These are phyloP conservation scores for Papilio polytes DNA, from an alignment of 1,140 invertebrate species.

Conservation along the genomic window DNA sequence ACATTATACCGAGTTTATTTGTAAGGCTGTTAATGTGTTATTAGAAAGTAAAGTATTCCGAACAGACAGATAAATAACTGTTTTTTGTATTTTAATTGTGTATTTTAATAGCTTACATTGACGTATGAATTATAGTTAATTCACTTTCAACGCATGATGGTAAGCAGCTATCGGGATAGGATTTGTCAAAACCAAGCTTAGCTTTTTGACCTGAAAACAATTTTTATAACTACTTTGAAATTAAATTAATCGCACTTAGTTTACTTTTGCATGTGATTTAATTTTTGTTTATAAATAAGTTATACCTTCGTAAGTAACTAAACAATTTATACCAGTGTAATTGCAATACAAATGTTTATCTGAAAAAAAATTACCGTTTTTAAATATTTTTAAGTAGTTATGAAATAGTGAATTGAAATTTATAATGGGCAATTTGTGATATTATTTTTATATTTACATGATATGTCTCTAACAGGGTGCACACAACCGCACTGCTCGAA, in stretches of 20 bases:
- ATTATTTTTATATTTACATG: constrained; percentile 55
- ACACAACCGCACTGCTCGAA: constrained; percentile 80
- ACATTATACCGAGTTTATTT: too few relatives aligned
- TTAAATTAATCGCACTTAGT: not conserved
- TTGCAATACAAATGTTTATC: constrained; percentile 76
- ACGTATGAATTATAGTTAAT: constrained; percentile 70
- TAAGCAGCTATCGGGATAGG: constrained; percentile 62
- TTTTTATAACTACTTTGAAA: constrained; percentile 27
- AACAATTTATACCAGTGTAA: constrained; percentile 82
- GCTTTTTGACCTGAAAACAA: constrained; percentile 45
- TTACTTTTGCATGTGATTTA: not conserved
- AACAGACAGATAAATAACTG: too few relatives aligned
- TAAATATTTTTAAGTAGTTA: too few relatives aligned
- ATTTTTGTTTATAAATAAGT: not conserved
- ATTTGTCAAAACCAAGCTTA: constrained; percentile 43
- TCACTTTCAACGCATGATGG: constrained; percentile 83
- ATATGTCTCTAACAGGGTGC: constrained; percentile 79
- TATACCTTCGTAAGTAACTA: constrained; percentile 80
- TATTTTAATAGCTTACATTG: constrained; percentile 50
- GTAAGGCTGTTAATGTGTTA: too few relatives aligned
- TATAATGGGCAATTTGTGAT: too few relatives aligned
- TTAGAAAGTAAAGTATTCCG: too few relatives aligned
- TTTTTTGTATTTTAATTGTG: not conserved
- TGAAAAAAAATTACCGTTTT: constrained; percentile 68
- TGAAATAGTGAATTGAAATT: not conserved